These are phyloP conservation scores for Scolopax bukidnonensis DNA, from an alignment of 2,797 vertebrate species.

Conservation along the genomic window DNA sequence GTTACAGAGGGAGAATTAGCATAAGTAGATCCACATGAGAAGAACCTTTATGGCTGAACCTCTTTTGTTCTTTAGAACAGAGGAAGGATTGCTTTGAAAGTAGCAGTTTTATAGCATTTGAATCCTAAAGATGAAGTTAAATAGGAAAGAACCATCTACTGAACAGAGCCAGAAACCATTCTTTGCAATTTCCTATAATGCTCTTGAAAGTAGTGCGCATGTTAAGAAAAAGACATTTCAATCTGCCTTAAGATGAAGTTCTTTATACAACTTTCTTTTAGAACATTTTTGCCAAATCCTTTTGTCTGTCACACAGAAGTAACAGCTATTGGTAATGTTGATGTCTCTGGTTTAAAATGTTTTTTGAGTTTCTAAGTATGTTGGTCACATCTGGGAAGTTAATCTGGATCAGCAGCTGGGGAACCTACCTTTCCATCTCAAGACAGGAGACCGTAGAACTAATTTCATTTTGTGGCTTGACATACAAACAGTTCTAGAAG, in stretches of 20 bases:
- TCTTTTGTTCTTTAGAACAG: neutral
- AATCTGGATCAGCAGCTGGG: neutral
- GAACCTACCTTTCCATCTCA: neutral
- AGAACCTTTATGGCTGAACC: neutral
- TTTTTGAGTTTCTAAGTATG: neutral
- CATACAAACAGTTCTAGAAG: neutral
- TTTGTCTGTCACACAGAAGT: neutral
- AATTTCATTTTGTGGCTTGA: neutral
- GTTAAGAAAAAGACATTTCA: neutral
- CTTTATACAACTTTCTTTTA: neutral
- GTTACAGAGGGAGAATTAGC: neutral
- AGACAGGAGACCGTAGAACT: neutral
- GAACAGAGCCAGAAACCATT: neutral
- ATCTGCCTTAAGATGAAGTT: neutral
- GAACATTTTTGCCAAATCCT: neutral
- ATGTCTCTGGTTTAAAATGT: neutral
- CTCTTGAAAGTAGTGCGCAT: neutral
- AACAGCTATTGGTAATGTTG: neutral
- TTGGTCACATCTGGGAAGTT: neutral
- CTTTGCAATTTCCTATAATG: neutral
- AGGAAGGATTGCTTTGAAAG: neutral
- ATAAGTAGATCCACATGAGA: neutral
- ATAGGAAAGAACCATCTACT: neutral
- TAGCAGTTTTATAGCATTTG: neutral
- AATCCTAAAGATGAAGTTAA: neutral